Percentiles rank a stretch among this genome's conserved stretches.
Conservation (phyloP, 2,888 invertebrate species). For the Salticus scenicus region DNA sequence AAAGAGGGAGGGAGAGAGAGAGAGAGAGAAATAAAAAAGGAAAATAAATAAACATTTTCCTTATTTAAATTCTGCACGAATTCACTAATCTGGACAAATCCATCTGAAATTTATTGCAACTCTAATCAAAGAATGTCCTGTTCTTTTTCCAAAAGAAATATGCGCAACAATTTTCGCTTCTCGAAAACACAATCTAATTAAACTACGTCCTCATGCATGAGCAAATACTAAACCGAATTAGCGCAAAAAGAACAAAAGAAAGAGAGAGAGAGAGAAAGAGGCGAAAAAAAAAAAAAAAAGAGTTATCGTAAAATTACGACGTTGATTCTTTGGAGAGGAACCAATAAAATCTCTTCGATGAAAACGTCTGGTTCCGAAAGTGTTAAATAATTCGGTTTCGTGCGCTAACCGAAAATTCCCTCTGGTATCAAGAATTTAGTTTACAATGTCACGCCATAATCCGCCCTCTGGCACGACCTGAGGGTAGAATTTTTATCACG, state of each 20-base stretch:
- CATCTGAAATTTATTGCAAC: no score
- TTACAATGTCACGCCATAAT: not conserved
- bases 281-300: not conserved
- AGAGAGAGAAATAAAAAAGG: no score
- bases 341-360: not conserved
- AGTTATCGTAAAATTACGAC: not conserved
- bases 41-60: no score
- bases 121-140: no score
- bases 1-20: no score
- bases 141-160: not conserved
- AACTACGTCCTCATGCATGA: not conserved
- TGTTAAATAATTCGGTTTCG: conserved; percentile 1
- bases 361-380: not conserved
- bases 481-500: not conserved
- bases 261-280: no score
- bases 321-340: not conserved
- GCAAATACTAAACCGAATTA: not conserved
- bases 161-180: not conserved
- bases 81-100: no score
- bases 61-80: no score
- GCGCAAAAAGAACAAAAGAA: not conserved
- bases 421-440: not conserved
- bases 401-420: not conserved
- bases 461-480: no score
- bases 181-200: not conserved